These are phyloP conservation scores for Ciconia boyciana DNA, from an alignment of 2,113 vertebrate genomes.

Conservation along the genomic window DNA sequence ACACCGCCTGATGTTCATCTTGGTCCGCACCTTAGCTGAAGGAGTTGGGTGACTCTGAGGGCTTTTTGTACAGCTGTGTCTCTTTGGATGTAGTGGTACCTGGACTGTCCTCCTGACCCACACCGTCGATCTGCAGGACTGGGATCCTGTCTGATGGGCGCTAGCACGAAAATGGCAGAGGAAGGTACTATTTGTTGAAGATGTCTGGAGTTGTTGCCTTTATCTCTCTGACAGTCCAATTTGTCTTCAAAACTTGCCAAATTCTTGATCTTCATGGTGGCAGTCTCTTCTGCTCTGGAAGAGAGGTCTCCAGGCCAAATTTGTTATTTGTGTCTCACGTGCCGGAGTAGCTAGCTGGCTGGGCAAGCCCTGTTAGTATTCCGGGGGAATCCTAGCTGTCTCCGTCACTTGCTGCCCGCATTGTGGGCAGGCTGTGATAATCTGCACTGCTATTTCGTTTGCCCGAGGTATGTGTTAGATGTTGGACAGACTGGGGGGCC, in stretches of 20 bases:
- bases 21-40: background rate
- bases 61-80: background rate
- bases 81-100: background rate
- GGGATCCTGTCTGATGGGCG: background rate
- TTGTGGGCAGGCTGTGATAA: background rate
- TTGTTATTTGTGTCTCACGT: accelerated
- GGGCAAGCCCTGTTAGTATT: background rate
- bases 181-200: background rate
- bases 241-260: background rate
- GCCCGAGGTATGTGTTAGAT: background rate
- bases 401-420: background rate
- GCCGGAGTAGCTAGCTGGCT: background rate
- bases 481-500: background rate
- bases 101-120: background rate
- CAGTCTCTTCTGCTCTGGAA: background rate
- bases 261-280: background rate
- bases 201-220: background rate
- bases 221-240: background rate
- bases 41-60: background rate
- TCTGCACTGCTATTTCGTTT: background rate
- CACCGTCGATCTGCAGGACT: background rate
- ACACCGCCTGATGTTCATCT: background rate
- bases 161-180: background rate
- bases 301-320: background rate
- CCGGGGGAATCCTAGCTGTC: background rate